Conservation (phyloP, 2,888 invertebrate genomes). For the Polydrusus cervinus region DNA sequence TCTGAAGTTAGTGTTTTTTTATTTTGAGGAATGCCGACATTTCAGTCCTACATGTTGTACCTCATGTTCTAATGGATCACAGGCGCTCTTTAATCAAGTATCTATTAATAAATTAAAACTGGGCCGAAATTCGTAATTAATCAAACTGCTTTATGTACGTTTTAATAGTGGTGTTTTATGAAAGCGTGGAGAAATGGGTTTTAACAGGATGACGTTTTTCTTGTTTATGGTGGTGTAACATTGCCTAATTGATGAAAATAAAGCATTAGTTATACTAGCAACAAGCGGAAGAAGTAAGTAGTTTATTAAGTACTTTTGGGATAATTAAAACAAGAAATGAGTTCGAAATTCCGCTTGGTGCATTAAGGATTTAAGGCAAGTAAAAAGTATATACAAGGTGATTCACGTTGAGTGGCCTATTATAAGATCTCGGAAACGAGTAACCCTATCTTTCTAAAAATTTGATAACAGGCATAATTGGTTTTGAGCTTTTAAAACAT, state of each 20-base stretch:
- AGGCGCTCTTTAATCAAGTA: constrained; percentile 7
- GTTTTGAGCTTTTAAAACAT: too few species aligned
- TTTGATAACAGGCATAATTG: too few species aligned
- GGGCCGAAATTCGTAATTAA: constrained; percentile 14
- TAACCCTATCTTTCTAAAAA: too few species aligned
- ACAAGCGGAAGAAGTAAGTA: background rate
- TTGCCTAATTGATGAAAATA: background rate
- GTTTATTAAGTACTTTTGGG: background rate
- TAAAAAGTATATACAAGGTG: too few species aligned
- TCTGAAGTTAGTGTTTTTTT: background rate
- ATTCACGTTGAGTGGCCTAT: too few species aligned
- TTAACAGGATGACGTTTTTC: constrained; percentile 2
- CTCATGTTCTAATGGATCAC: background rate
- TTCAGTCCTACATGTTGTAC: background rate
- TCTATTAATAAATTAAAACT: constrained; percentile 26
- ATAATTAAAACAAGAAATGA: background rate
- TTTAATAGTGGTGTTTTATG: constrained; percentile 1
- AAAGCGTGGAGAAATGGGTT: background rate
- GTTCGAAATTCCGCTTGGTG: background rate
- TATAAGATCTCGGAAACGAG: too few species aligned
- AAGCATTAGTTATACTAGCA: background rate
- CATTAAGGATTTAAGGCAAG: too few species aligned
- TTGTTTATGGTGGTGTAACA: background rate
- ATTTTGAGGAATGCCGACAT: constrained; percentile 9
- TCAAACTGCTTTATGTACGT: constrained; percentile 8